A percentile compares a stretch with the other conserved stretches of the same genome.
Evolutionary conservation across 2,113 vertebrate species (phyloP).

Genomic region (Probosciger aterrimus): DNA sequence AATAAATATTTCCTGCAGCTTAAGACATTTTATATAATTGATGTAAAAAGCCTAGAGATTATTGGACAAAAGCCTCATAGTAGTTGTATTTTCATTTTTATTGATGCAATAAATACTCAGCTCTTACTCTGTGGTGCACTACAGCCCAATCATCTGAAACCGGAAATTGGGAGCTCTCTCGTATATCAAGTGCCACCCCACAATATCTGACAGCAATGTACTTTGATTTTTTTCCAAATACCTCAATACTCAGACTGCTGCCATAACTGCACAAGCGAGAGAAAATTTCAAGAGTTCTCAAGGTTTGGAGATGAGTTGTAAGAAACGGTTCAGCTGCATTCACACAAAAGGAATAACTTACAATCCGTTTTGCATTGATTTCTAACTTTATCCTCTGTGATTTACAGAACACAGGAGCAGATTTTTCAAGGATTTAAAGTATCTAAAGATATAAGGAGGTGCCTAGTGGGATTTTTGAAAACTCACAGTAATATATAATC

Average conservation of each 20-base stretch:
- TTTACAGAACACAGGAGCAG: neutral
- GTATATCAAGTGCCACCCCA: neutral
- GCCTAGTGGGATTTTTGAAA: neutral
- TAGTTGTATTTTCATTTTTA: neutral
- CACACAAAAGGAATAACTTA: neutral
- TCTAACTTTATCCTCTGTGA: neutral
- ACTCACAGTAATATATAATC: neutral
- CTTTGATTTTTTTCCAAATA: neutral
- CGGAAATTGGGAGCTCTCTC: neutral
- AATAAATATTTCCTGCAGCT: neutral
- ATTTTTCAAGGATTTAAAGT: neutral
- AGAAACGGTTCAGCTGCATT: neutral
- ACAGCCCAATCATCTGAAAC: neutral
- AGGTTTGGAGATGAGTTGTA: neutral
- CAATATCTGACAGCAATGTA: neutral
- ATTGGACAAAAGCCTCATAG: neutral
- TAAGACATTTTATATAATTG: neutral
- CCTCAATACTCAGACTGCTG: neutral
- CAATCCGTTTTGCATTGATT: neutral
- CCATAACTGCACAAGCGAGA: neutral
- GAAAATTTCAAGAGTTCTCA: neutral
- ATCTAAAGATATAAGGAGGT: neutral
- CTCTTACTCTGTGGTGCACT: neutral
- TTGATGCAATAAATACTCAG: slow-evolving; percentile 7
- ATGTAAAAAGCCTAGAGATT: neutral